phyloP scores from a whole-genome alignment of 2,888 invertebrate species.

The Anthoptus insignis region DNA sequence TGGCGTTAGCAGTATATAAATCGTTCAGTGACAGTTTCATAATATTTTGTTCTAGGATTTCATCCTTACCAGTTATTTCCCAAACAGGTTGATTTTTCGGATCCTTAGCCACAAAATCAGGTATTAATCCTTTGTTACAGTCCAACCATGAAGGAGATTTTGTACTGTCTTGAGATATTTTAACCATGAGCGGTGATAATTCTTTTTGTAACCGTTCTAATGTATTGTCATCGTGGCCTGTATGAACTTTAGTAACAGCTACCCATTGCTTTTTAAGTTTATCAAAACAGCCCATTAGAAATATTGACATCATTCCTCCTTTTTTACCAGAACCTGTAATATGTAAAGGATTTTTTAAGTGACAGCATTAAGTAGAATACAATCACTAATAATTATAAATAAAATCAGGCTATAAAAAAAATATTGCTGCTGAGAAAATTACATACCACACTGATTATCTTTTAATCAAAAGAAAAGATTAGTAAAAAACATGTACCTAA shows the following conservation, averaged over 20 bases:
- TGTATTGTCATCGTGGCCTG: slow-evolving; percentile 96
- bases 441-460: too few species aligned
- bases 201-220: slow-evolving; percentile 91
- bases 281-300: slow-evolving; percentile 97
- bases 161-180: slow-evolving; percentile 91
- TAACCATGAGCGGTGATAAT: slow-evolving; percentile 89
- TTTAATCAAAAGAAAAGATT: too few species aligned
- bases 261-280: slow-evolving; percentile 89
- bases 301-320: slow-evolving; percentile 97
- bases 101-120: slow-evolving; percentile 95
- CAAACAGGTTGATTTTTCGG: slow-evolving; percentile 96
- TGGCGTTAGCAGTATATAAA: too few species aligned
- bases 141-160: slow-evolving; percentile 94
- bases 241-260: slow-evolving; percentile 97
- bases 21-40: too few species aligned
- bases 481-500: too few species aligned
- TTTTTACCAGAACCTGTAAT: slow-evolving; percentile 91
- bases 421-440: too few species aligned
- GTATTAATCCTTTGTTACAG: slow-evolving; percentile 94
- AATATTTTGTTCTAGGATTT: too few species aligned
- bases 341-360: too few species aligned
- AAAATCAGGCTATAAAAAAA: too few species aligned
- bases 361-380: too few species aligned
- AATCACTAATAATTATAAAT: too few species aligned
- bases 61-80: slow-evolving; percentile 94